Percentiles rank a stretch among this genome's conserved stretches.
These are phyloP conservation scores for Porphyrio hochstetteri DNA, from an alignment of 2,113 vertebrate species.

Conservation along the genomic window DNA sequence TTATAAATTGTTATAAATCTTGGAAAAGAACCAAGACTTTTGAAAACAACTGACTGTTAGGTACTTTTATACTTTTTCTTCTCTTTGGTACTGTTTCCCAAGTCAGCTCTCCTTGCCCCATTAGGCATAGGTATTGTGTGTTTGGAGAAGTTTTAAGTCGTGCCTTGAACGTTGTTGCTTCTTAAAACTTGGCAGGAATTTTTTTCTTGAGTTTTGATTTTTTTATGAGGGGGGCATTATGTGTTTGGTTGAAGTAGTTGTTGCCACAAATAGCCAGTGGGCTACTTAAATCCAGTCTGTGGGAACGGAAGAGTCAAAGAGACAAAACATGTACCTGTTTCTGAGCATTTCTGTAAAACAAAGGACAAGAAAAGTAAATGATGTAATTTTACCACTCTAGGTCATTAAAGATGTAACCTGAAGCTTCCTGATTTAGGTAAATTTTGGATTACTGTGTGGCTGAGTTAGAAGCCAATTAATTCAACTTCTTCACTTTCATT, in stretches of 20 bases:
- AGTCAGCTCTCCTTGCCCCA: not conserved
- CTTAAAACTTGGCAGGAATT: not conserved
- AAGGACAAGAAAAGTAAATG: not conserved
- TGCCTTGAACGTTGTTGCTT: not conserved
- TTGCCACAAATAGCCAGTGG: not conserved
- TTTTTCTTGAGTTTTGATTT: not conserved
- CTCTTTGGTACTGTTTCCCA: not conserved
- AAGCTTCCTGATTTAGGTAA: not conserved
- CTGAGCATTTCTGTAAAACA: constrained; percentile 13
- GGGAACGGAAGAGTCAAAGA: not conserved
- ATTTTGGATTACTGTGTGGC: not conserved
- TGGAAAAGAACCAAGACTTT: not conserved
- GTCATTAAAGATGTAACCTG: not conserved
- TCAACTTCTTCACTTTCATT: not conserved
- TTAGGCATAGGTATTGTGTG: not conserved
- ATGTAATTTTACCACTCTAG: not conserved
- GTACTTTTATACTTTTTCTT: not conserved
- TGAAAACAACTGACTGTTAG: not conserved
- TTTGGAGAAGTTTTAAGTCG: not conserved
- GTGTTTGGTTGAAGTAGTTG: not conserved
- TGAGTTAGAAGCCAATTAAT: not conserved
- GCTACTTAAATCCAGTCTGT: not conserved
- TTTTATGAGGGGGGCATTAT: not conserved
- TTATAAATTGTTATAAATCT: not conserved
- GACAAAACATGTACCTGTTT: not conserved